A percentile compares a stretch with the other conserved stretches of the same genome.
Conservation (phyloP, 1,140 invertebrate species). For the Drosophila trapezifrons region DNA sequence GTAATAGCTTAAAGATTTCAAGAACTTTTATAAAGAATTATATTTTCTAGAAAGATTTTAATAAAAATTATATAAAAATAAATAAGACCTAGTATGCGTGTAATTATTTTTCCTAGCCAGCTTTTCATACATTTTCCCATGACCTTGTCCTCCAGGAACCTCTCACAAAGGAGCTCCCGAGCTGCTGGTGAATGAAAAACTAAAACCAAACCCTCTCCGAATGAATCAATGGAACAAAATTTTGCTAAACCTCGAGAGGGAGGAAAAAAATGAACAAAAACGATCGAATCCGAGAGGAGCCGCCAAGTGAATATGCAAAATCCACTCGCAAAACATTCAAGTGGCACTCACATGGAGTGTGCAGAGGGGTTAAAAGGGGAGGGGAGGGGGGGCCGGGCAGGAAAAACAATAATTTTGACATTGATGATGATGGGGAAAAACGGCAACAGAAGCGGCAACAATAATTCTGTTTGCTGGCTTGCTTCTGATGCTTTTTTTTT, state of each 20-base stretch:
- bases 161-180: background rate
- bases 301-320: constrained; percentile 53
- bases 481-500: constrained; percentile 1
- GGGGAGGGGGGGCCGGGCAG: constrained; percentile 24
- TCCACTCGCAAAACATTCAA: constrained; percentile 59
- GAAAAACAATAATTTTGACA: constrained; percentile 81
- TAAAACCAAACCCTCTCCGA: background rate
- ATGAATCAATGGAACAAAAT: constrained; percentile 29
- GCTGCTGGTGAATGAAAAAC: constrained; percentile 9
- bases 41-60: no score
- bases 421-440: constrained; percentile 71
- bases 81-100: no score
- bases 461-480: constrained; percentile 43
- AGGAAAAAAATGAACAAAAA: background rate
- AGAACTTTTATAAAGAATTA: no score
- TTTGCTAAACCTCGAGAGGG: constrained; percentile 7
- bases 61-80: no score
- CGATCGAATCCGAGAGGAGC: constrained; percentile 17
- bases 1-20: no score
- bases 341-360: constrained; percentile 46
- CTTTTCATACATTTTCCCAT: background rate
- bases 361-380: background rate
- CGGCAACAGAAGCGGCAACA: constrained; percentile 50
- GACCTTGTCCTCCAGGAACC: background rate
- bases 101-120: background rate